phyloP scores from a whole-genome alignment of 92 coral and sea anemone genomes.

The Epizoanthus scotinus region DNA sequence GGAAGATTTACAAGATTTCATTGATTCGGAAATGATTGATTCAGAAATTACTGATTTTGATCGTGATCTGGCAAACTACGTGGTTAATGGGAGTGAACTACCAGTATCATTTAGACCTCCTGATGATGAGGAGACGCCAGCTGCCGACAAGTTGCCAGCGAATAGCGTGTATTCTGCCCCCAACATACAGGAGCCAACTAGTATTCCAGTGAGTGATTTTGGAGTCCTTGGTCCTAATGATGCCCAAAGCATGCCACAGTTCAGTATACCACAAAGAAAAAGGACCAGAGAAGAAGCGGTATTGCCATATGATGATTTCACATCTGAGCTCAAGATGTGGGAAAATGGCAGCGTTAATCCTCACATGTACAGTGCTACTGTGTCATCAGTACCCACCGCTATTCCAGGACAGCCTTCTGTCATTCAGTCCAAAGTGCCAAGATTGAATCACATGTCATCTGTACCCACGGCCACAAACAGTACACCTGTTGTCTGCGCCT shows the following conservation, averaged over 20 bases:
- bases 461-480: slow-evolving; percentile 30
- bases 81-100: slow-evolving; percentile 36
- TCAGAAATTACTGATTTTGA: slow-evolving; percentile 37
- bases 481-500: neutral
- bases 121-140: slow-evolving; percentile 3
- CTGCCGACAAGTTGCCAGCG: neutral
- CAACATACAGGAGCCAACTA: neutral
- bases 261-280: neutral
- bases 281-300: slow-evolving; percentile 5
- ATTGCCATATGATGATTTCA: neutral
- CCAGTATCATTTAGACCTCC: slow-evolving; percentile 28
- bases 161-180: neutral
- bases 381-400: neutral
- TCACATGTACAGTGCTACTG: neutral
- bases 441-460: slow-evolving; percentile 32
- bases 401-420: neutral
- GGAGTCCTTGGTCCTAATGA: neutral
- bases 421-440: slow-evolving; percentile 23
- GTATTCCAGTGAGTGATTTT: neutral
- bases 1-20: slow-evolving; percentile 35
- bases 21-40: slow-evolving; percentile 38
- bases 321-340: neutral
- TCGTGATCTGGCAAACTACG: slow-evolving; percentile 29
- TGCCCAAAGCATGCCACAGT: slow-evolving; percentile 5
- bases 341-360: neutral